Evolutionary conservation across 2,888 invertebrate genomes (phyloP).

Genomic region (Nemoura dubitans): DNA sequence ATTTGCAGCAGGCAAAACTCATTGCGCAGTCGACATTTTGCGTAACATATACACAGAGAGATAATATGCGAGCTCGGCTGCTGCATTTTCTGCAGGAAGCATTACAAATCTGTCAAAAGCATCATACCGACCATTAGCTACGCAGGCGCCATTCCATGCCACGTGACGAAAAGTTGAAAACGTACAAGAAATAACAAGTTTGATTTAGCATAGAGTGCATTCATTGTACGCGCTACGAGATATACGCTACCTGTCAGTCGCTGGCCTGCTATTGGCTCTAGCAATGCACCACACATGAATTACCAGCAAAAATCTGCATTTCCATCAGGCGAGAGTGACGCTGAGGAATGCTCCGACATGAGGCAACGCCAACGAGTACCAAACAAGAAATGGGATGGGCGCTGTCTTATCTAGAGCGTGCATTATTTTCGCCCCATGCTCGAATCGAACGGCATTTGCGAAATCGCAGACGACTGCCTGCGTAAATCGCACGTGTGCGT

Average conservation of each 20-base stretch:
- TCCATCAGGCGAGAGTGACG: background rate
- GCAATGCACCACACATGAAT: background rate
- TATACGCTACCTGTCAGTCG: background rate
- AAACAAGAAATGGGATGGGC: slow-evolving; percentile 7
- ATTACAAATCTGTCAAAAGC: background rate
- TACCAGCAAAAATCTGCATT: background rate
- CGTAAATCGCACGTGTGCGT: background rate
- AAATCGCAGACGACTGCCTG: background rate
- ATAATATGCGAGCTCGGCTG: background rate
- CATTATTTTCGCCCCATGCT: background rate
- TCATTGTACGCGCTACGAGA: background rate
- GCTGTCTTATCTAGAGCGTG: background rate
- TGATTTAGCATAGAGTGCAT: background rate
- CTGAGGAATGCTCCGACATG: background rate
- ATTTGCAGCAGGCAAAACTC: background rate
- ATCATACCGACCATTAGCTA: background rate
- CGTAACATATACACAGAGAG: background rate
- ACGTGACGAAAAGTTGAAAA: background rate
- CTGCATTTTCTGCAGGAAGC: background rate
- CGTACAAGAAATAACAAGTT: background rate
- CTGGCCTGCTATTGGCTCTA: no score
- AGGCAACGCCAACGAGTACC: background rate
- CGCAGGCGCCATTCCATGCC: background rate
- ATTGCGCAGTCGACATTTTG: background rate
- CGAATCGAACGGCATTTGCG: background rate